phyloP scores from a whole-genome alignment of 2,797 vertebrate genomes.

The Lacerta viridis region DNA sequence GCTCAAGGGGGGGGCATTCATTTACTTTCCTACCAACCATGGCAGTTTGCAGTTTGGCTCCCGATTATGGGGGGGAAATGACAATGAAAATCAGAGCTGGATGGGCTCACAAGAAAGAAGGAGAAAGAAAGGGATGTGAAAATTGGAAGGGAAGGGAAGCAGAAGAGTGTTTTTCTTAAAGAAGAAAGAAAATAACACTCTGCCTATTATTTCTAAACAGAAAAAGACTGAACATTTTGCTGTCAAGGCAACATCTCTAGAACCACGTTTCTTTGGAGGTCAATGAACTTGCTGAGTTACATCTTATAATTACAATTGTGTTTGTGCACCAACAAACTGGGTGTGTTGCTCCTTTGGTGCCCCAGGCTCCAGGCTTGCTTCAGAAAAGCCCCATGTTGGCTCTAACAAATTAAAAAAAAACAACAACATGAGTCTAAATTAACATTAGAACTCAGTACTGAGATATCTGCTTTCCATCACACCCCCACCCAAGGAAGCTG shows the following conservation, averaged over 20 bases:
- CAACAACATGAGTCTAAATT: slow-evolving; percentile 61
- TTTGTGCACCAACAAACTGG: slow-evolving; percentile 24
- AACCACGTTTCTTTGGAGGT: slow-evolving; percentile 30
- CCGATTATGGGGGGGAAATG: not conserved
- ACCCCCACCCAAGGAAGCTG: slow-evolving; percentile 55
- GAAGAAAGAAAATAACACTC: not conserved
- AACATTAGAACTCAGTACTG: slow-evolving; percentile 60
- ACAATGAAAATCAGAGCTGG: not conserved
- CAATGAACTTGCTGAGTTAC: not conserved
- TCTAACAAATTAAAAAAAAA: slow-evolving; percentile 57
- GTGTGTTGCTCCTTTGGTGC: slow-evolving; percentile 49
- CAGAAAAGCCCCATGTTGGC: slow-evolving; percentile 39
- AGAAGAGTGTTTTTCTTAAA: not conserved
- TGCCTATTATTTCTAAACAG: slow-evolving; percentile 46
- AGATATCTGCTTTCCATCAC: slow-evolving; percentile 50
- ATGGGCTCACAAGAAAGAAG: not conserved
- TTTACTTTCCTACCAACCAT: not conserved
- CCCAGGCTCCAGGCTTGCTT: slow-evolving; percentile 39
- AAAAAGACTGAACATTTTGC: slow-evolving; percentile 28
- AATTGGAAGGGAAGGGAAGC: not conserved
- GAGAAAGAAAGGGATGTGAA: not conserved
- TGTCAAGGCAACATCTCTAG: slow-evolving; percentile 37
- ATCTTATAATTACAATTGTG: slow-evolving; percentile 46
- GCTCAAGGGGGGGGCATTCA: too few relatives aligned
- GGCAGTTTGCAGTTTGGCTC: not conserved